Conservation (phyloP, 2,888 invertebrate species). For the Chironomus riparius region DNA sequence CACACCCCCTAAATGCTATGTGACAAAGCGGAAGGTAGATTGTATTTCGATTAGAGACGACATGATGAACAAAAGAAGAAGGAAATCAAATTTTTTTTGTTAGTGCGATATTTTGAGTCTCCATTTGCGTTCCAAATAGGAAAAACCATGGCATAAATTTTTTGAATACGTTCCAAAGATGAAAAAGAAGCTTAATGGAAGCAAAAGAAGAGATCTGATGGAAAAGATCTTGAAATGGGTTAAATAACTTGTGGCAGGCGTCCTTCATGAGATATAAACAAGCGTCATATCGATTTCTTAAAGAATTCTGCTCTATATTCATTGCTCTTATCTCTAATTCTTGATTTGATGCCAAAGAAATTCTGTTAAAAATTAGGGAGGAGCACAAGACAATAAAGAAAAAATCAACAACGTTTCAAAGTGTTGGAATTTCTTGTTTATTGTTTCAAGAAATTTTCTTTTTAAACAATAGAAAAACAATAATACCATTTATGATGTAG, state of each 20-base stretch:
- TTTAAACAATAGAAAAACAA: no score
- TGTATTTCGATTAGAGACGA: neutral
- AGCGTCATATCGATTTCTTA: constrained; percentile 14
- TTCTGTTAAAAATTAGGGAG: neutral
- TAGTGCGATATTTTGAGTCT: no score
- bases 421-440: no score
- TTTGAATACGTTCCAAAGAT: neutral
- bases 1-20: neutral
- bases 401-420: no score
- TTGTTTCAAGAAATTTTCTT: no score
- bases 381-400: neutral
- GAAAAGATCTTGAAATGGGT: neutral
- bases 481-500: no score
- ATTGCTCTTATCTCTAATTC: neutral
- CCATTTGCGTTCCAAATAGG: neutral
- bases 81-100: neutral
- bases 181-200: neutral
- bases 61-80: neutral
- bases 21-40: neutral
- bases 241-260: constrained; percentile 15
- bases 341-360: neutral
- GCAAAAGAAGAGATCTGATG: neutral
- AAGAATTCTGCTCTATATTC: neutral
- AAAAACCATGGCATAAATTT: neutral
- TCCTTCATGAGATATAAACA: neutral